Conservation (phyloP, 2,113 vertebrate species). For the Gymnarchus niloticus region DNA sequence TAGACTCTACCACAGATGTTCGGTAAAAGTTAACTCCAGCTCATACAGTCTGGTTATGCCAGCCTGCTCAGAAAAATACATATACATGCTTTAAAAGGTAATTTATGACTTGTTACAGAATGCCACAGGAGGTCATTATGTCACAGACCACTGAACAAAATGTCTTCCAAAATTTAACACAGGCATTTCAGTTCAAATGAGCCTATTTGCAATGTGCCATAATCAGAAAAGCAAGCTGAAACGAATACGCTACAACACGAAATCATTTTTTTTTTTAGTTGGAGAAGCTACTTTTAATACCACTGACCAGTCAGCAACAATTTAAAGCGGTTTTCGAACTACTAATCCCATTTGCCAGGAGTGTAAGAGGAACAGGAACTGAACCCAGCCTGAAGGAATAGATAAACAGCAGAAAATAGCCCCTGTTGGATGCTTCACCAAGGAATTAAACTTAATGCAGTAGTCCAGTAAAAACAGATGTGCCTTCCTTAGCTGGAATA, state of each 20-base stretch:
- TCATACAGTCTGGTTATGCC: neutral
- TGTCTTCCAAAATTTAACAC: constrained; percentile 1
- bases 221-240: too few relatives aligned
- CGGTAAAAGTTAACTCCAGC: neutral
- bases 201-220: neutral
- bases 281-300: neutral
- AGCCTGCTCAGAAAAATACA: neutral
- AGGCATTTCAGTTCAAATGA: neutral
- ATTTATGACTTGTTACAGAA: neutral
- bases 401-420: constrained; percentile 4
- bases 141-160: constrained; percentile 15
- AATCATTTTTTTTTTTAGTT: neutral
- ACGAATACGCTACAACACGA: neutral
- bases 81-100: neutral
- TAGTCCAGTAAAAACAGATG: neutral
- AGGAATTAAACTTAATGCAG: constrained; percentile 1
- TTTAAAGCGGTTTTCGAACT: neutral
- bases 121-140: neutral
- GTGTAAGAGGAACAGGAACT: neutral
- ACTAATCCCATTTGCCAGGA: constrained; percentile 6
- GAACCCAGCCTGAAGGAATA: neutral
- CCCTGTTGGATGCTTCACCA: neutral
- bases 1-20: neutral
- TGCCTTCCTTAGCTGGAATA: neutral
- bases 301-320: neutral